Evolutionary conservation across 2,797 vertebrate genomes (phyloP).

Genomic region (Clarias laeviceps): DNA sequence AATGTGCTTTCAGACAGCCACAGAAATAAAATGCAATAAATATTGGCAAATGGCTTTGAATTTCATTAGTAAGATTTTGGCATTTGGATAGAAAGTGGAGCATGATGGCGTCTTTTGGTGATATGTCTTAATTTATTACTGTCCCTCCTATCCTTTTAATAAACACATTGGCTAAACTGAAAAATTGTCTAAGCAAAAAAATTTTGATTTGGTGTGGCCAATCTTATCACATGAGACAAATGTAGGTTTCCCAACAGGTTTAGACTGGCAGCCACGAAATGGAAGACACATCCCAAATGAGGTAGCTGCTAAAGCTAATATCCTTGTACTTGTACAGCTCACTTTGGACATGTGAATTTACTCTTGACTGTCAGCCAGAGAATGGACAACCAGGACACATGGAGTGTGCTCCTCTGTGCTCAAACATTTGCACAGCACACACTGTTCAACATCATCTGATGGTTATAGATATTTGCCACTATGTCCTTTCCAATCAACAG

Average conservation of each 20-base stretch:
- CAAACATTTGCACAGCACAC: not conserved
- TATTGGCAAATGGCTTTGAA: conserved; percentile 61
- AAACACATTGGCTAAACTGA: conserved; percentile 46
- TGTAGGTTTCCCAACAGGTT: conserved; percentile 62
- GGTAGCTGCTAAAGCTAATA: conserved; percentile 70
- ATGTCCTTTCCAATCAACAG: conserved; percentile 3
- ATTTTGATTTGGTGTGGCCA: conserved; percentile 45
- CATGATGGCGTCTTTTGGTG: conserved; percentile 40
- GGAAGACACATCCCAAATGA: conserved; percentile 71
- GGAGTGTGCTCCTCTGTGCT: conserved; percentile 48
- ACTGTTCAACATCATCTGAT: conserved; percentile 20
- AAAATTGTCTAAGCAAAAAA: conserved; percentile 37
- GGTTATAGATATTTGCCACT: not conserved
- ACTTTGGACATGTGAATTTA: conserved; percentile 63
- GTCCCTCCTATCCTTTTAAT: conserved; percentile 47
- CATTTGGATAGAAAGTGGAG: conserved; percentile 50
- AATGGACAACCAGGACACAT: conserved; percentile 48
- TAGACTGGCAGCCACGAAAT: conserved; percentile 73
- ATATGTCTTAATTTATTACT: conserved; percentile 60
- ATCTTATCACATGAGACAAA: conserved; percentile 62
- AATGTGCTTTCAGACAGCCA: conserved; percentile 58
- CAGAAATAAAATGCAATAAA: conserved; percentile 67
- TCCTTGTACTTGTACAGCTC: conserved; percentile 70
- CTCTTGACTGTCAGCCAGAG: conserved; percentile 52
- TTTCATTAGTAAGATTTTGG: conserved; percentile 61